phyloP scores from a whole-genome alignment of 2,113 vertebrate species.

The Noturus placidus region DNA sequence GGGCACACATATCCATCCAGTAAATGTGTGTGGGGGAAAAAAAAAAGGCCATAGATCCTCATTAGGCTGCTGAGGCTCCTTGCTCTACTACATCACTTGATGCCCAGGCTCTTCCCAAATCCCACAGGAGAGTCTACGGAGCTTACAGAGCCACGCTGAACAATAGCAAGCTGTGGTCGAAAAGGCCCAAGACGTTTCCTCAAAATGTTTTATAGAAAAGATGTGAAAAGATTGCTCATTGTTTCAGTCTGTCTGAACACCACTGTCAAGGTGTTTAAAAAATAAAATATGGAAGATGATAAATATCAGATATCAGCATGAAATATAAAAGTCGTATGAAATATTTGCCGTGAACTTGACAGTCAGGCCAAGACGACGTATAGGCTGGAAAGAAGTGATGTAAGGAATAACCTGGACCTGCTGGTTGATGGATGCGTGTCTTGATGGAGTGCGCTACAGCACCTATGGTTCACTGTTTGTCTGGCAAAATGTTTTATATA shows the following conservation, averaged over 20 bases:
- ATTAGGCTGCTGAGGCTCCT: constrained; percentile 67
- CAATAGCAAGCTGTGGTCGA: constrained; percentile 16
- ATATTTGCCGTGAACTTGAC: neutral
- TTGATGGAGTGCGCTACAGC: neutral
- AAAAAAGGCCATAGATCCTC: constrained; percentile 70
- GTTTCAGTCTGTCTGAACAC: neutral
- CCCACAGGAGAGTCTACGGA: constrained; percentile 27
- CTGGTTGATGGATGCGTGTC: constrained; percentile 23
- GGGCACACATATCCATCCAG: constrained; percentile 49
- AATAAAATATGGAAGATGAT: neutral
- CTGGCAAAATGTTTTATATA: constrained; percentile 1
- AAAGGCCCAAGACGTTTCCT: neutral
- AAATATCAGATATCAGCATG: neutral
- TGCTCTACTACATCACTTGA: constrained; percentile 66
- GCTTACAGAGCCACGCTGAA: constrained; percentile 8
- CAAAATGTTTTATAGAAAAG: neutral
- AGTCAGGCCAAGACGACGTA: neutral
- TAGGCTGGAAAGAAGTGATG: constrained; percentile 13
- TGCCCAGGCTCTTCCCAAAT: constrained; percentile 37
- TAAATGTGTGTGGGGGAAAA: constrained; percentile 8
- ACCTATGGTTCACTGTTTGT: constrained; percentile 18
- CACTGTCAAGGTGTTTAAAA: neutral
- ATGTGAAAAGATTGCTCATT: neutral
- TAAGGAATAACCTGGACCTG: neutral
- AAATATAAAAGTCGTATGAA: constrained; percentile 1